Base-by-base conservation (phyloP, 2,797 vertebrate genomes). In the Rhinatrema bivittatum region DNA sequence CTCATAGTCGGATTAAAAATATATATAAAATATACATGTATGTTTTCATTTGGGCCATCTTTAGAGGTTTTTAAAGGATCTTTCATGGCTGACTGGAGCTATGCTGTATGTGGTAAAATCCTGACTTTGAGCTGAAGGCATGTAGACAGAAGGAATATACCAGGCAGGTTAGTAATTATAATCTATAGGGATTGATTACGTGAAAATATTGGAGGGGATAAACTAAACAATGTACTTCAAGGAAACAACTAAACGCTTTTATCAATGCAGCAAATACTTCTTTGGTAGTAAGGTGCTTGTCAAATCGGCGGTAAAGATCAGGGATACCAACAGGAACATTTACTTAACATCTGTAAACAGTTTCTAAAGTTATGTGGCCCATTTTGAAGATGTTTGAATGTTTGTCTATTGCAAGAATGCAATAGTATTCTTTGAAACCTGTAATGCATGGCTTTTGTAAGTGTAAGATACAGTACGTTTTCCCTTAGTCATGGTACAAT, bases 1-100 rank as follows among this genome's bases (percentile, higher is more conserved):
- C 80, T 82, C 79, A 81, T 74, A 67, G 74, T 79, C 76, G 53
- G 53, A 60, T 58, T 56, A 62, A 64, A 65, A 70, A 62, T 34
- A 70, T 39, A 65, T 62, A 66, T 58, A 65, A 71, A 60, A 39
- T 56, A 68, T 39, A 29, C 33, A 68, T 35, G 58, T n/a, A 64
- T 59, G 65, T 44, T 60, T 42, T 14, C 32, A 20, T 23, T 21
- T 14, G 13, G 12, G 13, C 16, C 16, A 19, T 18, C 21, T 10
- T 36, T 46, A 36, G 36, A 19, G 26, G 22, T 29, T 28, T 41
- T 32, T 37, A 41, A 41, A 36, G 42, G 22, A 17, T 42, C 29
- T 49, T 23, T 28, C 42, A 42, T 24, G 25, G 20, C 23, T 32
- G 15, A 36, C 50, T 35, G 42, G 45, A 46, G 31, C 10, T 0